Evolutionary conservation across 2,113 vertebrate species (phyloP).

Genomic region (Proteles cristata): DNA sequence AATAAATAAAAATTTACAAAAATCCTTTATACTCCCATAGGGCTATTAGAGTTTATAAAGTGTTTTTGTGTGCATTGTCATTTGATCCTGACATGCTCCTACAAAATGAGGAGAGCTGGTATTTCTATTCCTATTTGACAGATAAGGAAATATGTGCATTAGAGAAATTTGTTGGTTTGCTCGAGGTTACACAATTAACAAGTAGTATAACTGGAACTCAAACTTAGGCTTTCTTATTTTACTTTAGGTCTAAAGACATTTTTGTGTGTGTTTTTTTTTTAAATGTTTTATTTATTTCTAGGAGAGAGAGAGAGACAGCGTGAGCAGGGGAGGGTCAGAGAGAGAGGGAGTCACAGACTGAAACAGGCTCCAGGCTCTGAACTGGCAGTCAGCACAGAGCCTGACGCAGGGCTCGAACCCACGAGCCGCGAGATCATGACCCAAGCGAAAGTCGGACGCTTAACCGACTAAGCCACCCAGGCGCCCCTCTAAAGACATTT

Average conservation of each 20-base stretch:
- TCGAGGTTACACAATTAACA: neutral
- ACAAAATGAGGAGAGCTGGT: neutral
- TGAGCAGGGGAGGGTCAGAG: too few species aligned
- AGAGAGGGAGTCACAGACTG: too few species aligned
- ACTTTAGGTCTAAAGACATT: neutral
- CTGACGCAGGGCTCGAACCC: too few species aligned
- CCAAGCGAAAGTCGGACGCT: too few species aligned
- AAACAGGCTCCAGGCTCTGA: too few species aligned
- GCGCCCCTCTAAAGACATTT: constrained; percentile 6
- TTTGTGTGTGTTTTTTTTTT: too few species aligned
- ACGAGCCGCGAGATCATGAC: too few species aligned
- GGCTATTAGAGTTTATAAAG: neutral
- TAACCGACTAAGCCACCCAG: too few species aligned
- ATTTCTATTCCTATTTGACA: neutral
- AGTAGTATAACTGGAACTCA: neutral
- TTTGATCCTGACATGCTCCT: neutral
- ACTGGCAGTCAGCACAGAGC: too few species aligned
- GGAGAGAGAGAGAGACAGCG: too few species aligned
- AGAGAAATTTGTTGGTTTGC: neutral
- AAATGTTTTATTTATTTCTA: too few species aligned
- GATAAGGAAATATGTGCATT: neutral
- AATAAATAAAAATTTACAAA: neutral
- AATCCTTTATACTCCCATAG: neutral
- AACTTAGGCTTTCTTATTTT: neutral
- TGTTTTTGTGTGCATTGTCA: neutral